Evolutionary conservation across 2,888 invertebrate species (phyloP).

Genomic region (Tipula lateralis): DNA sequence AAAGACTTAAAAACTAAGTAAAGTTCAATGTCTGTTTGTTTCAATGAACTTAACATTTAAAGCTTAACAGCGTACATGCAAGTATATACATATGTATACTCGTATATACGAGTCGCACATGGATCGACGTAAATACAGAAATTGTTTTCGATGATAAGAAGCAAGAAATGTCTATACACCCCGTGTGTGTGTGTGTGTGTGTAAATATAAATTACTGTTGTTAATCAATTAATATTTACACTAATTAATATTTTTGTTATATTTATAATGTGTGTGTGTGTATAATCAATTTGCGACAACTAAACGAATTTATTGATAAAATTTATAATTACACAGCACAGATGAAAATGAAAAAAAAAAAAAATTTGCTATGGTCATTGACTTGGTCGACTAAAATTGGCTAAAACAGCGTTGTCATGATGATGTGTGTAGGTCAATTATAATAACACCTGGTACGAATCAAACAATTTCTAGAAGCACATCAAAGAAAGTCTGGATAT

Average conservation of each 20-base stretch:
- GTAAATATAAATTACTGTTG: neutral
- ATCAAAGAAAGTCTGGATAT: slow-evolving; percentile 12
- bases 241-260: neutral
- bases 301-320: neutral
- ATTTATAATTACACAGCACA: neutral
- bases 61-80: too few relatives aligned
- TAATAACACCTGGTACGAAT: neutral
- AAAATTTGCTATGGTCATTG: neutral
- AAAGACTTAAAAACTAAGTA: neutral
- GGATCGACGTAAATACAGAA: neutral
- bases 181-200: too few relatives aligned
- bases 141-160: neutral
- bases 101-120: too few relatives aligned
- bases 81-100: too few relatives aligned
- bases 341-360: neutral
- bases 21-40: slow-evolving; percentile 19
- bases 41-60: neutral
- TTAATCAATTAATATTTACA: neutral
- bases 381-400: neutral
- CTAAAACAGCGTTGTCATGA: neutral
- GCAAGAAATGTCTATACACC: neutral
- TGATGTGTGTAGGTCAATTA: neutral
- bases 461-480: neutral
- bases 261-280: neutral
- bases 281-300: slow-evolving; percentile 1